Conservation (phyloP, 2,888 invertebrate genomes). For the Dascillus cervinus region DNA sequence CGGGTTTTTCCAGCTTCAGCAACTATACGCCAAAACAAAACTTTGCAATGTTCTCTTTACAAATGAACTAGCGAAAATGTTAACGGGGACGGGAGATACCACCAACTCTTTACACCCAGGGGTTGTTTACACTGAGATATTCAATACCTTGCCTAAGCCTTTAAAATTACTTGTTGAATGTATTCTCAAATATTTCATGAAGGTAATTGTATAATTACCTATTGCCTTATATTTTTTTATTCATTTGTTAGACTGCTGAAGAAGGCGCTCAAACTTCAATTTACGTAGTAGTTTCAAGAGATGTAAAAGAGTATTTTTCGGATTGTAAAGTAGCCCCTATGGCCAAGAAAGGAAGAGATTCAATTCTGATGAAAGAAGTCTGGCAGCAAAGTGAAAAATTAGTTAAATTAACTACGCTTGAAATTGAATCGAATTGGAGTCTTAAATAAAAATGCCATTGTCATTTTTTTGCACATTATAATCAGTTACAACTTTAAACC, state of each 20-base stretch:
- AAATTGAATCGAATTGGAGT: background rate
- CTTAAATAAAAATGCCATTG: background rate
- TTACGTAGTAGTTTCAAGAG: constrained; percentile 2
- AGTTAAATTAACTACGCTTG: constrained; percentile 4
- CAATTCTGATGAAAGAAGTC: background rate
- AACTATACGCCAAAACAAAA: too few species aligned
- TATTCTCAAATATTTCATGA: too few species aligned
- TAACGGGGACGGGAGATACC: constrained; percentile 31
- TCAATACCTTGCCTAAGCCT: too few species aligned
- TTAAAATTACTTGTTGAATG: too few species aligned
- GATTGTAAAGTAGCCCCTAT: background rate
- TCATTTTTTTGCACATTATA: too few species aligned
- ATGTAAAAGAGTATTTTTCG: background rate
- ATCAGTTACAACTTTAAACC: too few species aligned
- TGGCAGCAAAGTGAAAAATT: constrained; percentile 1
- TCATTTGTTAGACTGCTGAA: constrained; percentile 1
- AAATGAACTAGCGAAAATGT: constrained; percentile 32
- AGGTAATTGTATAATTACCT: too few species aligned
- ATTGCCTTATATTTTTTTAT: too few species aligned
- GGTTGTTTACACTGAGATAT: constrained; percentile 30
- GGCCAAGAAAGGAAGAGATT: background rate
- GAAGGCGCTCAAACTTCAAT: constrained; percentile 3
- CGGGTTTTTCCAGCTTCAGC: too few species aligned
- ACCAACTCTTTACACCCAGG: constrained; percentile 40
- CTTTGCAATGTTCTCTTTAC: too few species aligned